Conservation (phyloP, 1,140 invertebrate species). For the Zaprionus kolodkinae region DNA sequence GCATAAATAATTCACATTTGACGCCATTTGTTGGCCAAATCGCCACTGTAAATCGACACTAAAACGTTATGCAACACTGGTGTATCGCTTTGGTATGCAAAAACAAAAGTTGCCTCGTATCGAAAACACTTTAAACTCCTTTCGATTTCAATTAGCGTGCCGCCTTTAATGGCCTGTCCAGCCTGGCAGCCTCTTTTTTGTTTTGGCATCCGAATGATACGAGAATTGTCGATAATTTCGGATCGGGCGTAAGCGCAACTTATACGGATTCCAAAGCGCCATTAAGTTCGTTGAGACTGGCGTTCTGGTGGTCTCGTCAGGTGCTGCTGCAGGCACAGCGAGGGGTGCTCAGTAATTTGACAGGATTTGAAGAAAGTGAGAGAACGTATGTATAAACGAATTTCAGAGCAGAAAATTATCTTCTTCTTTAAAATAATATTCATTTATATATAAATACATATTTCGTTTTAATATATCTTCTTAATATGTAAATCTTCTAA, state of each 20-base stretch:
- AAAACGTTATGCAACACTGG: slow-evolving; percentile 53
- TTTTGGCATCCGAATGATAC: slow-evolving; percentile 10
- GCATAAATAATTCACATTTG: slow-evolving; percentile 53
- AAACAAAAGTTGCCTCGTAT: slow-evolving; percentile 22
- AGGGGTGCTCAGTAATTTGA: slow-evolving; percentile 17
- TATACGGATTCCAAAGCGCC: slow-evolving; percentile 1
- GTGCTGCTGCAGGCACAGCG: slow-evolving; percentile 36
- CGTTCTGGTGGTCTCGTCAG: slow-evolving; percentile 35
- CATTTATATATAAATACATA: too few relatives aligned
- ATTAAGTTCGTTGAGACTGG: slow-evolving; percentile 19
- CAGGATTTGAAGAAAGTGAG: background rate
- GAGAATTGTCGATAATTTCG: slow-evolving; percentile 25
- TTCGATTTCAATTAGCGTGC: slow-evolving; percentile 55
- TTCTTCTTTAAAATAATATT: too few relatives aligned
- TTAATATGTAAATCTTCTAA: too few relatives aligned
- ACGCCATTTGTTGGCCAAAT: slow-evolving; percentile 17
- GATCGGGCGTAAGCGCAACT: slow-evolving; percentile 32
- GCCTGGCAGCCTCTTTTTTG: background rate
- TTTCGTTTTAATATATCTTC: too few relatives aligned
- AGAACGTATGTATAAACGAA: background rate
- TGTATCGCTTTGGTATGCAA: background rate
- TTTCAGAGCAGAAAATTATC: background rate
- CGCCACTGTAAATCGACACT: slow-evolving; percentile 45
- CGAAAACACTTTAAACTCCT: slow-evolving; percentile 50
- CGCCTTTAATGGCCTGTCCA: slow-evolving; percentile 25